These are phyloP conservation scores for Polydrusus pterygomalis DNA, from an alignment of 2,888 invertebrate genomes.

Conservation along the genomic window DNA sequence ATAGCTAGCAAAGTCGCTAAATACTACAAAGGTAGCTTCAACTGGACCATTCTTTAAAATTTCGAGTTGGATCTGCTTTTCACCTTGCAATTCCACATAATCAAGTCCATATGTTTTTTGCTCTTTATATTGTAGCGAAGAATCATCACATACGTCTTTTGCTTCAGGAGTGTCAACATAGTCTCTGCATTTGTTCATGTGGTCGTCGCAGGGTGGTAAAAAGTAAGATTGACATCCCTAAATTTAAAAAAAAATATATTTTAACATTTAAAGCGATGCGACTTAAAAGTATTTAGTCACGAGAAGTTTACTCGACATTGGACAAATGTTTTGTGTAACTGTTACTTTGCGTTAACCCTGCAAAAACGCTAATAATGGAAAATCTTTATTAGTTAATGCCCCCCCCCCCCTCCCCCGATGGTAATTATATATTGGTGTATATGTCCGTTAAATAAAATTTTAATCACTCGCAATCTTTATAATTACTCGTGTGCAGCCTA, in stretches of 20 bases:
- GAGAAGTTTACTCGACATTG: no score
- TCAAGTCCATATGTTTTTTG: constrained; percentile 43
- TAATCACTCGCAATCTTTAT: no score
- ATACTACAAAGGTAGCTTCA: constrained; percentile 89
- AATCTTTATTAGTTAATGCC: no score
- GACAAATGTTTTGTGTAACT: no score
- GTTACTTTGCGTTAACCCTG: no score
- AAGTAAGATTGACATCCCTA: constrained; percentile 54
- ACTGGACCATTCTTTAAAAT: constrained; percentile 89
- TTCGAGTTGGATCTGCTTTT: constrained; percentile 83
- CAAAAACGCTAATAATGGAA: no score
- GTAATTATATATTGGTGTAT: no score
- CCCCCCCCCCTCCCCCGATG: no score
- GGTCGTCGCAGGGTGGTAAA: constrained; percentile 49
- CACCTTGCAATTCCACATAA: background rate
- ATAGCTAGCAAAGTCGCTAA: constrained; percentile 79
- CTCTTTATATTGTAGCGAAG: constrained; percentile 19
- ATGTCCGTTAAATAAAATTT: no score
- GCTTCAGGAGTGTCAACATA: constrained; percentile 52
- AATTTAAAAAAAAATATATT: background rate
- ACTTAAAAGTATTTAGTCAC: no score
- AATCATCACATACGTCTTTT: constrained; percentile 40
- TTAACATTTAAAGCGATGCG: no score
- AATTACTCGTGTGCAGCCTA: no score
- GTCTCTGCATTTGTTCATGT: constrained; percentile 42